Evolutionary conservation across 2,113 vertebrate genomes (phyloP), one percentile per base, ranked within the genome.

Genomic region (Chaenogobius annularis): DNA sequence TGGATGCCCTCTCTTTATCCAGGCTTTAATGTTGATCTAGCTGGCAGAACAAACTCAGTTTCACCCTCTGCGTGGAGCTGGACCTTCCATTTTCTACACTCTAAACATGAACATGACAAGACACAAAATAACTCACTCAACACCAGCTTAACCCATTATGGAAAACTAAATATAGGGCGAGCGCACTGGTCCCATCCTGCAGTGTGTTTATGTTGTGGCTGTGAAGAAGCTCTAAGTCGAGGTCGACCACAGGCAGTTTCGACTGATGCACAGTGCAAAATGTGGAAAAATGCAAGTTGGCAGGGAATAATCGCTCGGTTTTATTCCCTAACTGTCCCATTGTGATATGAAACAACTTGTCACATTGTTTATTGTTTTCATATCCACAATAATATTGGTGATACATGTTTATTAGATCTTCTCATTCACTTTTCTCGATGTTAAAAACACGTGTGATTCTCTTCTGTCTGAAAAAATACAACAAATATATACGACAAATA

Each of bases 381-480:
- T 40, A 8, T 31, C 26, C 4, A 31, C 4, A 31, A 31, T 31
- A 31, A 31, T 31, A 31, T 7, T 50, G 47, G 4, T 50, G 47
- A 50, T 50, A 7, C 15, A 46, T 48, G 5, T 52, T n/a, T 52
- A n/a, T 52, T 52, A 52, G 48, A 52, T 92, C 93, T 91, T 93
- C 92, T 68, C 80, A 75, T 78, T 91, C 91, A 69, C 68, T 66
- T 22, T 64, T 55, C 69, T 74, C 50, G n/a, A 7, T 91, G 91
- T 90, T 89, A 7, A 86, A 84, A 59, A 87, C 40, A 43, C 7
- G 40, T 12, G 63, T 75, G 61, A 83, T 73, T 69, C 2, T 43
- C 43, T 85, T 91, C 94, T 93, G 91, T 6, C 69, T 88, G 81
- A 92, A 89, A 94, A 94, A 94, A 93, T n/a, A n/a, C n/a, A n/a